These are phyloP conservation scores for Sesia apiformis DNA, from an alignment of 2,888 invertebrate species.

Conservation along the genomic window DNA sequence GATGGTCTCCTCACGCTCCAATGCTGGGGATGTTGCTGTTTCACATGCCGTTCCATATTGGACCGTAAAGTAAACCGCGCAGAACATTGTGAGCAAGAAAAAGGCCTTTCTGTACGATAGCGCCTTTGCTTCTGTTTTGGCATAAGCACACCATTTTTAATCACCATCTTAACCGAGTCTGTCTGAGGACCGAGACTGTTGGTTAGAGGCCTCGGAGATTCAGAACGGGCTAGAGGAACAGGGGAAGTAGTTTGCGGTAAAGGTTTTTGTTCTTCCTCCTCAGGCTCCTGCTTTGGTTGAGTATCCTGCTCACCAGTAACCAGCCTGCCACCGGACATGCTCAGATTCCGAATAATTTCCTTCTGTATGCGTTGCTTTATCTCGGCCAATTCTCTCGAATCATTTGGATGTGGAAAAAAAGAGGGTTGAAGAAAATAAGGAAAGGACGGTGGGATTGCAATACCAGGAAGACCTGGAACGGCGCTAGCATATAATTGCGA, in stretches of 20 bases:
- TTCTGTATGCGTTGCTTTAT: conserved; percentile 80
- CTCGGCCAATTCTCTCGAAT: conserved; percentile 77
- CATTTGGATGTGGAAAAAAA: conserved; percentile 70
- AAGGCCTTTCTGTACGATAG: conserved; percentile 92
- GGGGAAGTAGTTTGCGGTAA: conserved; percentile 49
- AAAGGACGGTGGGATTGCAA: conserved; percentile 75
- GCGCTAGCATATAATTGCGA: conserved; percentile 76
- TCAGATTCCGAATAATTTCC: conserved; percentile 77
- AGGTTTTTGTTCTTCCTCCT: conserved; percentile 72
- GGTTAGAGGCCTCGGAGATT: conserved; percentile 66
- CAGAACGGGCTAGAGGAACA: conserved; percentile 58
- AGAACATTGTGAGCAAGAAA: conserved; percentile 92
- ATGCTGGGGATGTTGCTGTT: conserved; percentile 93
- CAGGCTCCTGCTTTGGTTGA: conserved; percentile 58
- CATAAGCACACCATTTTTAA: conserved; percentile 91
- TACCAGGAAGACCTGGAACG: conserved; percentile 68
- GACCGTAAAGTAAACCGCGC: conserved; percentile 93
- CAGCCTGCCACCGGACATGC: conserved; percentile 81
- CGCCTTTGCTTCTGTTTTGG: conserved; percentile 93
- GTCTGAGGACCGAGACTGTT: conserved; percentile 55
- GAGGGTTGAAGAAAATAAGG: conserved; percentile 78
- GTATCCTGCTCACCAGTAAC: conserved; percentile 50
- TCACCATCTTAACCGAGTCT: conserved; percentile 89
- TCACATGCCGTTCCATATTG: conserved; percentile 95
- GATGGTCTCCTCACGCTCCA: conserved; percentile 85